These are phyloP conservation scores for Gallinago undulata DNA, from an alignment of 2,113 vertebrate genomes.

Conservation along the genomic window DNA sequence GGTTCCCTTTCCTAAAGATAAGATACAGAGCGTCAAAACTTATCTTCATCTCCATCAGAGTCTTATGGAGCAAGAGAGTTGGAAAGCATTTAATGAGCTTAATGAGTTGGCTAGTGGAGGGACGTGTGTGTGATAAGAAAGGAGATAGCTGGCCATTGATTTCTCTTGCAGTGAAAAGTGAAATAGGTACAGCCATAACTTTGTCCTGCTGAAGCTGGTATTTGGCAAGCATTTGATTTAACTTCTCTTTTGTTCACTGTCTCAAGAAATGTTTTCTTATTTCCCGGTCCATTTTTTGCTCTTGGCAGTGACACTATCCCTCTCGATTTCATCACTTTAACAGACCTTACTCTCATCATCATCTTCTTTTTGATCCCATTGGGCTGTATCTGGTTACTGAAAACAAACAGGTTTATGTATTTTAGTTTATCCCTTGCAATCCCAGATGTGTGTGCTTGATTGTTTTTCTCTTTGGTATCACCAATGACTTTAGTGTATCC, in stretches of 20 bases:
- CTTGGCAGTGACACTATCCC: background rate
- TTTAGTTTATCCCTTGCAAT: slow-evolving; percentile 10
- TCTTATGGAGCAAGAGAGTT: background rate
- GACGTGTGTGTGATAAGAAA: background rate
- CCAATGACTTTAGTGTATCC: background rate
- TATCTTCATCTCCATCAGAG: background rate
- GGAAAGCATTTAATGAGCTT: slow-evolving; percentile 8
- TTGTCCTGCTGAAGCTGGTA: background rate
- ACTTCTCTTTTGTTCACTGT: background rate
- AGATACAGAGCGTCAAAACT: background rate
- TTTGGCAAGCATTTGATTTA: background rate
- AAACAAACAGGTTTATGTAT: slow-evolving; percentile 1
- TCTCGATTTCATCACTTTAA: background rate
- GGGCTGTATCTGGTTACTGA: background rate
- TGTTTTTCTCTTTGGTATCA: slow-evolving; percentile 16
- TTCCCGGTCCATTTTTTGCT: background rate
- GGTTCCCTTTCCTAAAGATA: background rate
- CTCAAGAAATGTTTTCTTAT: slow-evolving; percentile 13
- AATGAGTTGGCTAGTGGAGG: background rate
- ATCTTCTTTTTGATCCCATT: background rate
- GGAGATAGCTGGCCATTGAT: background rate
- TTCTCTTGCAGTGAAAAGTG: background rate
- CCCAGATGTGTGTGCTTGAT: background rate
- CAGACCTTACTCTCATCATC: slow-evolving; percentile 13
- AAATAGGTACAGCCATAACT: background rate